These are phyloP conservation scores for Drosophila albomicans DNA, from an alignment of 1,140 invertebrate species.

Conservation along the genomic window DNA sequence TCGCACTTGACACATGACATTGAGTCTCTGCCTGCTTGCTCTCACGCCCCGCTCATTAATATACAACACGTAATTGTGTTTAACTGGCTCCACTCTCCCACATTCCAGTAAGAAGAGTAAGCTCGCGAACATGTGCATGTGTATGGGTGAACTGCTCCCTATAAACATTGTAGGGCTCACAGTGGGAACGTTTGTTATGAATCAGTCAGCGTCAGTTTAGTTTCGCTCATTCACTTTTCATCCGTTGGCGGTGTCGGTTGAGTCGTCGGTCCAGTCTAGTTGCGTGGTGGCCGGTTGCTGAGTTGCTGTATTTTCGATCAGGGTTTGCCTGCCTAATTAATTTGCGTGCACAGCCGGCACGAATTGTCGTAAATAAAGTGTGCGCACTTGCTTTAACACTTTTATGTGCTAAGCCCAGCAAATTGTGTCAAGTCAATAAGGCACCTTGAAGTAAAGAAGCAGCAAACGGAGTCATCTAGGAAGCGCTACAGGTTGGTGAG, in stretches of 20 bases:
- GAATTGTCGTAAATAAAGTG: background rate
- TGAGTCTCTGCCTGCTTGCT: constrained; percentile 53
- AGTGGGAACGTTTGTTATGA: constrained; percentile 59
- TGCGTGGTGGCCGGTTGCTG: constrained; percentile 46
- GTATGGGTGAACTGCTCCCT: constrained; percentile 32
- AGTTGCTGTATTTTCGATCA: constrained; percentile 18
- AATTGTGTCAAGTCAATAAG: constrained; percentile 19
- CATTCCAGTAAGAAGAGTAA: constrained; percentile 30
- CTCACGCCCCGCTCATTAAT: constrained; percentile 36
- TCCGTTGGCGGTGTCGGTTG: constrained; percentile 65
- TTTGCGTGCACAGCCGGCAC: background rate
- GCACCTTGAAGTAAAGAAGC: constrained; percentile 25
- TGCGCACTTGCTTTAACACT: constrained; percentile 1
- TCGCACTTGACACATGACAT: constrained; percentile 70
- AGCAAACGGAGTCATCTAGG: constrained; percentile 21
- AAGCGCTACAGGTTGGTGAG: constrained; percentile 70
- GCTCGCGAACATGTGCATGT: background rate
- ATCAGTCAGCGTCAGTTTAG: constrained; percentile 61
- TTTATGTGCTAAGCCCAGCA: constrained; percentile 2
- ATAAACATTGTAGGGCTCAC: constrained; percentile 52
- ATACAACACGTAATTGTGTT: constrained; percentile 8
- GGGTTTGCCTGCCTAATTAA: constrained; percentile 33
- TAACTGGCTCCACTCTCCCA: constrained; percentile 27
- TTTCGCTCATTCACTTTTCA: constrained; percentile 62
- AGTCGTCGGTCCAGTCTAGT: constrained; percentile 43